phyloP scores from a whole-genome alignment of 2,797 vertebrate species.

The Zenarchopterus dispar region DNA sequence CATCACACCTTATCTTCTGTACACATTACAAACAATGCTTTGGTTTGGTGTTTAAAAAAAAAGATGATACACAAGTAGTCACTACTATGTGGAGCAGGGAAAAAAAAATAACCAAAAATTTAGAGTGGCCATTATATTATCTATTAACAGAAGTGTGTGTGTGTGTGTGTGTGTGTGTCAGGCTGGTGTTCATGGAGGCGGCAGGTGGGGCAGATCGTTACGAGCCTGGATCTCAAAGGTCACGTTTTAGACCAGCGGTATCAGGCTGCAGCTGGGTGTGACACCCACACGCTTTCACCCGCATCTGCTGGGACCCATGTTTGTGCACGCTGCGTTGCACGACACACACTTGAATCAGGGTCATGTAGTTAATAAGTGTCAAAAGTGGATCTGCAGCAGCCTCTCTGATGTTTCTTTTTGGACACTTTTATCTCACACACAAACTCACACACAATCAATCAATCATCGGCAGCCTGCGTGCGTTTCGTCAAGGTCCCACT shows the following conservation, averaged over 20 bases:
- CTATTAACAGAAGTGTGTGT: slow-evolving; percentile 6
- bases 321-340: background rate
- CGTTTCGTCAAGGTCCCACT: slow-evolving; percentile 41
- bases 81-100: background rate
- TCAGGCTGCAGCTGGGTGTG: slow-evolving; percentile 59
- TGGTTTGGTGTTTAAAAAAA: slow-evolving; percentile 1
- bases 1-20: slow-evolving; percentile 33
- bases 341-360: slow-evolving; percentile 33
- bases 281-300: slow-evolving; percentile 16
- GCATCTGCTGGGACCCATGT: background rate
- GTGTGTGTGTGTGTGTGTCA: slow-evolving; percentile 8
- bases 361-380: slow-evolving; percentile 71
- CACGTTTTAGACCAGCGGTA: slow-evolving; percentile 25
- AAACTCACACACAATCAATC: background rate
- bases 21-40: background rate
- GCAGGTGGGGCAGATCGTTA: slow-evolving; percentile 39
- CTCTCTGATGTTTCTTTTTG: slow-evolving; percentile 33
- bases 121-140: background rate
- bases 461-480: slow-evolving; percentile 26
- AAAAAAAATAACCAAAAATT: background rate
- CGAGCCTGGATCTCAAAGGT: slow-evolving; percentile 51
- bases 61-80: background rate
- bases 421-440: slow-evolving; percentile 46
- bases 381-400: slow-evolving; percentile 34
- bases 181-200: slow-evolving; percentile 4